Conservation (phyloP, 2,113 vertebrate species). For the Gymnogyps californianus region DNA sequence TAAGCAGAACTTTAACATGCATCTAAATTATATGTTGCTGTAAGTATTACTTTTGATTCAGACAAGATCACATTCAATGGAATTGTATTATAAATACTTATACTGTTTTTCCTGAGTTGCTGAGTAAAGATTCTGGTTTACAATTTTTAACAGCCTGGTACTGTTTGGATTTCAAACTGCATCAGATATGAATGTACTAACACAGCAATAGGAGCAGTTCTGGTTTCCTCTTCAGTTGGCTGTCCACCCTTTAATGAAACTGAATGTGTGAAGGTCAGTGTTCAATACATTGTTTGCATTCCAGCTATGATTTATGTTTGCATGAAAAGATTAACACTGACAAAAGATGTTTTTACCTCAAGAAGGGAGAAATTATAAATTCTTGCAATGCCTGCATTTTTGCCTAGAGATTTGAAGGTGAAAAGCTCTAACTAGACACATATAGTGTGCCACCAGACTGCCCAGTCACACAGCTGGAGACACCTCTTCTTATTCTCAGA, state of each 20-base stretch:
- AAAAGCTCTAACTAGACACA: not conserved
- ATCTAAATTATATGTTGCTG: not conserved
- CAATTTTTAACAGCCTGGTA: constrained; percentile 74
- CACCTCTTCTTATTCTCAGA: not conserved
- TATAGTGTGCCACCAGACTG: not conserved
- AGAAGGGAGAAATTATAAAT: not conserved
- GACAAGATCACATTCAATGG: not conserved
- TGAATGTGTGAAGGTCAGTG: constrained; percentile 91
- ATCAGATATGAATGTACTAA: constrained; percentile 85
- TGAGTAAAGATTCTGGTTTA: not conserved
- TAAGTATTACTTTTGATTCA: not conserved
- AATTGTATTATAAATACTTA: not conserved
- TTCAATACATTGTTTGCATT: not conserved
- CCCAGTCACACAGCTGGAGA: not conserved
- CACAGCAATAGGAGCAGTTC: constrained; percentile 83
- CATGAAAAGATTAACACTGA: not conserved
- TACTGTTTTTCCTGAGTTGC: not conserved
- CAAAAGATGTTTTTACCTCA: not conserved
- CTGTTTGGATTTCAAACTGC: constrained; percentile 88
- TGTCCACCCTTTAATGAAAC: constrained; percentile 96
- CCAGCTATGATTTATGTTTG: not conserved
- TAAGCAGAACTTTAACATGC: not conserved
- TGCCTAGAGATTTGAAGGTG: not conserved
- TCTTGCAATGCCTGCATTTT: not conserved
- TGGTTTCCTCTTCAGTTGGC: constrained; percentile 88